A percentile compares a stretch with the other conserved stretches of the same genome.
Evolutionary conservation across 2,797 vertebrate genomes (phyloP).

Genomic region (Potorous gilbertii): DNA sequence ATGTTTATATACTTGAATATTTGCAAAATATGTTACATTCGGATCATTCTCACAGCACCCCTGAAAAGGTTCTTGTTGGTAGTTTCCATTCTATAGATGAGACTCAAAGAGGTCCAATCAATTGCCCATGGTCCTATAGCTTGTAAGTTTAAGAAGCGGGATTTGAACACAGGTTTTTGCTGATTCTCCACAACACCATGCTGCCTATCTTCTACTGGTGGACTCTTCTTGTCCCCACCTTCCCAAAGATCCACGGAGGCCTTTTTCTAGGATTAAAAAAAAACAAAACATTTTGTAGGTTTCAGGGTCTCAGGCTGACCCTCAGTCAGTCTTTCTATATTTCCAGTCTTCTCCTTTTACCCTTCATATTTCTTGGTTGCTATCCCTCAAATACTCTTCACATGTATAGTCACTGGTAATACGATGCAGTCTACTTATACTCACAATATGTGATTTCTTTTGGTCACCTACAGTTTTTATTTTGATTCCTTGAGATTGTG

Average conservation of each 20-base stretch:
- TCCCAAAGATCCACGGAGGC: not conserved
- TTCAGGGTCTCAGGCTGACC: not conserved
- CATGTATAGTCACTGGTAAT: not conserved
- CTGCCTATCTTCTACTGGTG: not conserved
- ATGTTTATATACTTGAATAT: not conserved
- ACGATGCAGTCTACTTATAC: not conserved
- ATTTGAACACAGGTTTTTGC: not conserved
- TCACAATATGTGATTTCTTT: not conserved
- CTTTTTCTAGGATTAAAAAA: not conserved
- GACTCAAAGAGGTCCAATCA: not conserved
- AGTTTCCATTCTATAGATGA: not conserved
- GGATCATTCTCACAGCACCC: not conserved
- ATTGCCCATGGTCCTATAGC: not conserved
- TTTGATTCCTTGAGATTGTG: not conserved
- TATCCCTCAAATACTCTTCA: not conserved
- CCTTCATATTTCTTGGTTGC: not conserved
- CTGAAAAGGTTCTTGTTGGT: not conserved
- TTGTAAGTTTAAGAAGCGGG: not conserved
- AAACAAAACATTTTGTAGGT: not conserved
- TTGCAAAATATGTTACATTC: not conserved
- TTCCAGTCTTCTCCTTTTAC: not conserved
- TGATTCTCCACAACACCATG: not conserved
- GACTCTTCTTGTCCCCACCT: not conserved
- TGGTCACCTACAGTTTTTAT: not conserved
- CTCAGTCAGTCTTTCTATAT: not conserved